These are phyloP conservation scores for Myopa testacea DNA, from an alignment of 2,888 invertebrate genomes.

Conservation along the genomic window DNA sequence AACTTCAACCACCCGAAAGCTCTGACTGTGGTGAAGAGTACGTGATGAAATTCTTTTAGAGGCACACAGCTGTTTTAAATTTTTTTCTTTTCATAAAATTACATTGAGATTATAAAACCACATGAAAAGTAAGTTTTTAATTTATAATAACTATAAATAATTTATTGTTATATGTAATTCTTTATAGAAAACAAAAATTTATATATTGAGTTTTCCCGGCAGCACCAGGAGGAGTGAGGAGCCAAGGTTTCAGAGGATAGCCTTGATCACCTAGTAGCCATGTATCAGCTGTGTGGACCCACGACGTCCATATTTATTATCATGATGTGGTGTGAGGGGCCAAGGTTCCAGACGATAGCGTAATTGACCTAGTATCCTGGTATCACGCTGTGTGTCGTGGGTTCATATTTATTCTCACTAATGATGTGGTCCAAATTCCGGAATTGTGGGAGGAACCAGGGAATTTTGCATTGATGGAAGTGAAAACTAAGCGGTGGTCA, in stretches of 20 bases:
- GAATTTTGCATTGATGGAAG: not conserved
- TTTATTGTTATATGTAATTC: no score
- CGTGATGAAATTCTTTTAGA: no score
- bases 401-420: not conserved
- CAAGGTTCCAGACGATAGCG: constrained; percentile 7
- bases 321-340: not conserved
- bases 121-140: no score
- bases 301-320: no score
- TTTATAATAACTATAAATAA: no score
- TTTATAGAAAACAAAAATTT: not conserved
- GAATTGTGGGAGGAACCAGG: not conserved
- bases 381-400: not conserved
- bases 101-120: no score
- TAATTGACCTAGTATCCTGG: not conserved
- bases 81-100: no score
- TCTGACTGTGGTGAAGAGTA: no score
- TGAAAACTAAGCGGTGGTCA: not conserved
- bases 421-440: not conserved
- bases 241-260: constrained; percentile 11
- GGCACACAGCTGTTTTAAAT: no score
- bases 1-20: no score
- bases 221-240: not conserved
- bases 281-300: no score
- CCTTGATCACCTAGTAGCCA: no score
- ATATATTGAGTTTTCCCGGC: not conserved